Evolutionary conservation across 2,113 vertebrate species (phyloP), one percentile per base, ranked within the genome.

Genomic region (Marcusenius ussheri): DNA sequence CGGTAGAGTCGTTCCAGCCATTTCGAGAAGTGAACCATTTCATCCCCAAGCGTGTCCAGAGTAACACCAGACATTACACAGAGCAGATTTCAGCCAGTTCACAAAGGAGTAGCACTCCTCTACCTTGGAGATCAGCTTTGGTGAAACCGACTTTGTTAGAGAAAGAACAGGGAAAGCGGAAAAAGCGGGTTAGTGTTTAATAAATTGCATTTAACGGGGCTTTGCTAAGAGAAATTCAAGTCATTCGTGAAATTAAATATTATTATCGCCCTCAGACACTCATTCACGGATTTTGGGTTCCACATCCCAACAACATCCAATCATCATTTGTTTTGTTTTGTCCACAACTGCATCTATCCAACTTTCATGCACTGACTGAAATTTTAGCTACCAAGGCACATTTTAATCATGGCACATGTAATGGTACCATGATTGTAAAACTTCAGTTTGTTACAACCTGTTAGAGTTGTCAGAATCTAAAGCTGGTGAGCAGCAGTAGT

Each of bases 61-160:
- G 70, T 11, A 47, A 94, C 93, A 95, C 80, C 66, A 95, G 93
- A 93, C 93, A 94, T 96, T 95, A 96, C 95, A 96, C 93, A 96
- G 93, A 95, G 92, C 94, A 96, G 94, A 94, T 96, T 96, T 97
- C 95, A 96, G 93, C 93, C 94, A 96, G 95, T 90, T 93, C 91
- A 87, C 91, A 95, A 94, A 27, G 91, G 95, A 94, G 95, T 94
- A 92, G 90, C 94, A 95, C 96, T 53, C 96, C 96, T 97, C 97
- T 98, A 98, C 97, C 98, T 99, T 99, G 97, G 93, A 99, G 97
- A 95, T 99, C 97, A 96, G 98, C 98, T 99, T 99, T 99, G 97
- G 97, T 98, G 96, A 98, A 99, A 94, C 96, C 97, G 97, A 98
- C 98, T 99, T 98, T 97, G 97, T 97, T 97, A 96, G 96, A 94